These are phyloP conservation scores for Graphium colonna DNA, from an alignment of 2,888 invertebrate species.

Conservation along the genomic window DNA sequence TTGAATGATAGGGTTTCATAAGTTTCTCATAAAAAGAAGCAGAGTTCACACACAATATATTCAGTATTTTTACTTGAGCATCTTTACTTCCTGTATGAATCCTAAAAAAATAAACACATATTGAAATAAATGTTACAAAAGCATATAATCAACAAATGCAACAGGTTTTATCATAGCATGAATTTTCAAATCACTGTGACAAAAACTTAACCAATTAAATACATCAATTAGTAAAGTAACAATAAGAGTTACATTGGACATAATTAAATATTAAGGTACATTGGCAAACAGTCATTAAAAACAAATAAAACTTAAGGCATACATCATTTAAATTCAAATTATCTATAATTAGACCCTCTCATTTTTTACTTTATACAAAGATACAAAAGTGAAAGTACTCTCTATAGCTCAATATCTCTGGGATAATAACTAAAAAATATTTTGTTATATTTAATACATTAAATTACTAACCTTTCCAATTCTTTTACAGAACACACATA, in stretches of 20 bases:
- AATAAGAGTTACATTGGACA: no score
- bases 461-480: constrained; percentile 62
- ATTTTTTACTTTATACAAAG: no score
- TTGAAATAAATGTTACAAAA: not conserved
- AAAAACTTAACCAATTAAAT: no score
- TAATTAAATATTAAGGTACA: no score
- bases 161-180: no score
- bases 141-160: no score
- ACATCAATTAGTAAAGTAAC: no score
- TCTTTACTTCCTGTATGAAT: constrained; percentile 74
- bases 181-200: no score
- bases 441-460: no score
- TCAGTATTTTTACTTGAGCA: constrained; percentile 78
- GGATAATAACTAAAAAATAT: not conserved
- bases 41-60: constrained; percentile 70
- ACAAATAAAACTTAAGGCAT: no score
- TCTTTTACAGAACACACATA: constrained; percentile 80
- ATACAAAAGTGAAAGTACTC: not conserved
- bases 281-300: not conserved
- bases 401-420: not conserved
- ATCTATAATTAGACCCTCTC: no score
- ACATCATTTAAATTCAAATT: no score
- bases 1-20: constrained; percentile 66
- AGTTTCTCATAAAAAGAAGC: constrained; percentile 72
- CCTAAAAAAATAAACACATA: constrained; percentile 47